Evolutionary conservation across 1,140 invertebrate genomes (phyloP).

Genomic region (Bombus sylvicola): DNA sequence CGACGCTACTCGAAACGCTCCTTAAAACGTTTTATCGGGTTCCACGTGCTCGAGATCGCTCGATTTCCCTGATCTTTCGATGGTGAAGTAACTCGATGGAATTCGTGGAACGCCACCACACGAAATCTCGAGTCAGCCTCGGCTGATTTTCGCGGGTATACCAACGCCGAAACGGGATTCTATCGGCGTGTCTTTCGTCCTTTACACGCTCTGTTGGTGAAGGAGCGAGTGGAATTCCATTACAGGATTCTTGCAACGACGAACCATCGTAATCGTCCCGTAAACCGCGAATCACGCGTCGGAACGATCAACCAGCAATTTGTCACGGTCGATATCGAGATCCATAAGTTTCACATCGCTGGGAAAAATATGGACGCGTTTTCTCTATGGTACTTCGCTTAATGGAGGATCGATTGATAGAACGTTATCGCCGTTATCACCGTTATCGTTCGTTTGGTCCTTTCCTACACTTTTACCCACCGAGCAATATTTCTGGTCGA

Average conservation of each 20-base stretch:
- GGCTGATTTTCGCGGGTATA: conserved; percentile 2
- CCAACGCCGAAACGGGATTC: conserved; percentile 17
- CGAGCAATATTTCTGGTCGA: too few species aligned
- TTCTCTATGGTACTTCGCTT: too few species aligned
- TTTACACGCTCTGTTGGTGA: not conserved
- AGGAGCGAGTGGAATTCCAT: conserved; percentile 17
- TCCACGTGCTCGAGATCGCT: not conserved
- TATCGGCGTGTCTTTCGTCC: not conserved
- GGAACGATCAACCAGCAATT: not conserved
- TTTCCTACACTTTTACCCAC: too few species aligned
- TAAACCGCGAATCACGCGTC: not conserved
- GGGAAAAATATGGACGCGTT: too few species aligned
- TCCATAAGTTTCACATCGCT: too few species aligned
- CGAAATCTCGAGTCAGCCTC: conserved; percentile 11
- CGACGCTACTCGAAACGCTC: not conserved
- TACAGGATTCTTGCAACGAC: not conserved
- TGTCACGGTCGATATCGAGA: too few species aligned
- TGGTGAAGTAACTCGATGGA: conserved; percentile 17
- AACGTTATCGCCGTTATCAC: too few species aligned
- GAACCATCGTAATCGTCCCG: not conserved
- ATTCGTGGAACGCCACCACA: conserved; percentile 3
- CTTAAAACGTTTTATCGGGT: not conserved
- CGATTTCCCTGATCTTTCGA: not conserved
- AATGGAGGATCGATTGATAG: too few species aligned
- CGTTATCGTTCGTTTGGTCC: too few species aligned